A percentile compares a stretch with the other conserved stretches of the same genome.
phyloP scores from a whole-genome alignment of 2,113 vertebrate genomes.

The Eubucco bourcierii region DNA sequence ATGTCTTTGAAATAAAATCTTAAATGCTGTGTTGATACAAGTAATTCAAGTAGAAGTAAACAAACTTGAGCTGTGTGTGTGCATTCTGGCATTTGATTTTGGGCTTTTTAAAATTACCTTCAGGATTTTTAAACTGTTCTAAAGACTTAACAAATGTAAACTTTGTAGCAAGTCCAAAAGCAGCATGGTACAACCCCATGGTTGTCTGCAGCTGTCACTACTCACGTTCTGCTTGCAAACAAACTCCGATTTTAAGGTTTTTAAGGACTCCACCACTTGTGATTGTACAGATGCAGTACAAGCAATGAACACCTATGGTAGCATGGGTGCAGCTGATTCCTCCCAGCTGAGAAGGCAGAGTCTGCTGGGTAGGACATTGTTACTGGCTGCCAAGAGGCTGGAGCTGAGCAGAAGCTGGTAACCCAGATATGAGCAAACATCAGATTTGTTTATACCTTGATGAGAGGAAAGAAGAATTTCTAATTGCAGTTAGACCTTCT shows the following conservation, averaged over 20 bases:
- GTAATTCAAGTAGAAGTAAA: neutral
- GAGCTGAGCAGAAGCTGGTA: neutral
- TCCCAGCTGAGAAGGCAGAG: neutral
- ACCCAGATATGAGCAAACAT: neutral
- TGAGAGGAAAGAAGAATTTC: neutral
- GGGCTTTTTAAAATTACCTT: neutral
- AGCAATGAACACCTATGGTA: rapidly evolving
- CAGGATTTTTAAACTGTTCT: neutral
- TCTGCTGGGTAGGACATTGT: neutral
- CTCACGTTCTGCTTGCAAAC: neutral
- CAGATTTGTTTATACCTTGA: neutral
- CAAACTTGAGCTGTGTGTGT: neutral
- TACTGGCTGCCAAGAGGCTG: neutral
- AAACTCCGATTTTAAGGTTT: neutral
- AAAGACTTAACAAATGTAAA: neutral
- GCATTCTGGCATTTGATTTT: neutral
- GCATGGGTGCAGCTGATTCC: neutral
- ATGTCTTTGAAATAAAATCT: neutral
- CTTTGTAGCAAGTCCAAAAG: neutral
- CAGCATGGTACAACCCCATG: neutral
- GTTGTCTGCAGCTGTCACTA: neutral
- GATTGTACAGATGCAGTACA: neutral
- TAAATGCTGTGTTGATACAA: neutral
- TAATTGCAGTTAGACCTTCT: neutral
- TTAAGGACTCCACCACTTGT: neutral